Evolutionary conservation across 2,888 invertebrate genomes (phyloP).

Genomic region (Tigriopus californicus): DNA sequence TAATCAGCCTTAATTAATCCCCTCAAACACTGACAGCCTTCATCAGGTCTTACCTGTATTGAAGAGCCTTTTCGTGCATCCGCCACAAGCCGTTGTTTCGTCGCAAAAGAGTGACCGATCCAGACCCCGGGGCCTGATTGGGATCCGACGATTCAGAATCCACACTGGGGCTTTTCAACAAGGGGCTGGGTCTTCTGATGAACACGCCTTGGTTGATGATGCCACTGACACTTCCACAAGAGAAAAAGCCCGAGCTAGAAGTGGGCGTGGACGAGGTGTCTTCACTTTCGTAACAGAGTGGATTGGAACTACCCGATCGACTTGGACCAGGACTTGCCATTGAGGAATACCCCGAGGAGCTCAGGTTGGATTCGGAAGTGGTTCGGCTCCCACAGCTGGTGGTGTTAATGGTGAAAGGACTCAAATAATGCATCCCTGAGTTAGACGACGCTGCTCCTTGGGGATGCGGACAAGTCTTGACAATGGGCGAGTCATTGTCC

Average conservation of each 20-base stretch:
- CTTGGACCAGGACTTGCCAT: slow-evolving; percentile 69
- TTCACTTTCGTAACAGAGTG: slow-evolving; percentile 34
- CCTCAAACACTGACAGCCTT: too few relatives aligned
- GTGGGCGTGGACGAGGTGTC: slow-evolving; percentile 18
- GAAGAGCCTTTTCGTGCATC: too few relatives aligned
- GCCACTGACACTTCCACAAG: background rate
- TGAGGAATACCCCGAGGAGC: slow-evolving; percentile 64
- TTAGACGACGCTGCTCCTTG: slow-evolving; percentile 36
- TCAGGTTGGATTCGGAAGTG: slow-evolving; percentile 61
- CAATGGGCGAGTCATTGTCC: slow-evolving; percentile 17
- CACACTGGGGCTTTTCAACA: slow-evolving; percentile 2
- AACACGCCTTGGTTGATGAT: background rate
- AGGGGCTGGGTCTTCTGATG: background rate
- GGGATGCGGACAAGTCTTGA: too few relatives aligned
- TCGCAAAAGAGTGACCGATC: background rate
- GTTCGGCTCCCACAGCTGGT: slow-evolving; percentile 23
- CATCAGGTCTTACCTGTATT: too few relatives aligned
- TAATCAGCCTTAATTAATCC: too few relatives aligned
- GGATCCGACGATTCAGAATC: background rate
- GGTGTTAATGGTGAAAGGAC: slow-evolving; percentile 37
- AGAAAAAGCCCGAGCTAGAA: background rate
- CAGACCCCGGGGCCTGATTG: background rate
- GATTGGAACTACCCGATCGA: slow-evolving; percentile 59
- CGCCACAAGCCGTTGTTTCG: too few relatives aligned
- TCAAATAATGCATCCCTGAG: slow-evolving; percentile 46